These are phyloP conservation scores for Magallana gigas DNA, from an alignment of 1,140 invertebrate genomes.

Conservation along the genomic window DNA sequence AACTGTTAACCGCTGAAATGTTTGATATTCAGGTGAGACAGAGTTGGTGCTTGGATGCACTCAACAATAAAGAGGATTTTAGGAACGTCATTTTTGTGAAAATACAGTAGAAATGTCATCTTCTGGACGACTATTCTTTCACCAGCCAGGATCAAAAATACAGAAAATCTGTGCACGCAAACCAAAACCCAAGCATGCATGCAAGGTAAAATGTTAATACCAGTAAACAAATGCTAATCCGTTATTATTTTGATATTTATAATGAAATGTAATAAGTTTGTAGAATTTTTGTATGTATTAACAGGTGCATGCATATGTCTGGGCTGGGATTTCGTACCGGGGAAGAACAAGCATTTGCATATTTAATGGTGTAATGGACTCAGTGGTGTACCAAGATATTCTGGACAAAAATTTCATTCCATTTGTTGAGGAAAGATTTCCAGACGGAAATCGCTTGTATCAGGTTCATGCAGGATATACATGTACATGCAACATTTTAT, in stretches of 20 bases:
- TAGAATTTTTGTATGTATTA: neutral
- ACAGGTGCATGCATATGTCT: too few species aligned
- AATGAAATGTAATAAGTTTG: neutral
- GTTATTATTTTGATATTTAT: conserved; percentile 16
- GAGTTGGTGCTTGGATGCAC: neutral
- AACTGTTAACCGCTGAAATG: neutral
- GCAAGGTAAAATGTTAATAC: neutral
- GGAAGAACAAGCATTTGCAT: too few species aligned
- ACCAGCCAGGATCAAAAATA: neutral
- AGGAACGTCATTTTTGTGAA: neutral
- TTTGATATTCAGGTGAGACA: neutral
- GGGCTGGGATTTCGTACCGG: too few species aligned
- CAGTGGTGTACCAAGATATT: neutral
- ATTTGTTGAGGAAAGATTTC: neutral
- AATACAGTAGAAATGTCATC: conserved; percentile 31
- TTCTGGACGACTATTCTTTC: conserved; percentile 36
- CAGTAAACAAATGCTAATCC: neutral
- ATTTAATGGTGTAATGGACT: too few species aligned
- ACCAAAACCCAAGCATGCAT: conserved; percentile 40
- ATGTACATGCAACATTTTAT: neutral
- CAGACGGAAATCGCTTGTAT: neutral
- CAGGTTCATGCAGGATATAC: neutral
- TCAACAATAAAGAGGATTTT: conserved; percentile 23
- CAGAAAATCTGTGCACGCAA: neutral
- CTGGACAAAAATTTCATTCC: neutral